phyloP scores from a whole-genome alignment of 2,888 invertebrate genomes.

The Crocallis elinguaria region DNA sequence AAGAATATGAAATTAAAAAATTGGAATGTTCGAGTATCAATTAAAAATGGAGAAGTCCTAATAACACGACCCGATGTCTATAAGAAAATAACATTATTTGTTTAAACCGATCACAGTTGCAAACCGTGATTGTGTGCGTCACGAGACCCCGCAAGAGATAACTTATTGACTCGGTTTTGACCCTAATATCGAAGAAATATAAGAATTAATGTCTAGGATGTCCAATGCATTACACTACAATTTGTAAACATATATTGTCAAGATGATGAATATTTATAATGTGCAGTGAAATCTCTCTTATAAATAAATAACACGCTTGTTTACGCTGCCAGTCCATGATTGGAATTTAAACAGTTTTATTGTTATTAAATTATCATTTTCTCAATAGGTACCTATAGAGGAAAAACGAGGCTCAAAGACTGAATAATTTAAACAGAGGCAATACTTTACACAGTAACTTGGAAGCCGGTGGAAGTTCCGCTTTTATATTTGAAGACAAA shows the following conservation, averaged over 20 bases:
- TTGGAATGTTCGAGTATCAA: too few species aligned
- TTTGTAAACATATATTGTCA: not conserved
- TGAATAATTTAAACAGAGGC: conserved; percentile 1
- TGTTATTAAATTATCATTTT: not conserved
- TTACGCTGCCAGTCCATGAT: not conserved
- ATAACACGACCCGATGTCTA: not conserved
- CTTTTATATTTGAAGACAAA: conserved; percentile 29
- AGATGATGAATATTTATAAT: not conserved
- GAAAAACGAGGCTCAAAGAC: not conserved
- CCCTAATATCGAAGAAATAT: conserved; percentile 49
- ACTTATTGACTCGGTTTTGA: conserved; percentile 51
- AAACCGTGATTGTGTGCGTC: conserved; percentile 61
- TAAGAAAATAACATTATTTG: conserved; percentile 38
- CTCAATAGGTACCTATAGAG: not conserved
- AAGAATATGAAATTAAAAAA: too few species aligned
- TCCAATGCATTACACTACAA: conserved; percentile 5
- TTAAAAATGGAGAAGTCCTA: too few species aligned
- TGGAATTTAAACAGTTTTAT: not conserved
- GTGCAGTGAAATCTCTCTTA: not conserved
- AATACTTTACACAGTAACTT: conserved; percentile 19
- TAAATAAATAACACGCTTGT: not conserved
- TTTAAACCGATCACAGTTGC: conserved; percentile 41
- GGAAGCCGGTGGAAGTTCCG: conserved; percentile 18
- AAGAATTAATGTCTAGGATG: conserved; percentile 10
- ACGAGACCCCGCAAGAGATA: conserved; percentile 46